These are phyloP conservation scores for Odontophorus gujanensis DNA, from an alignment of 2,113 vertebrate species.

Conservation along the genomic window DNA sequence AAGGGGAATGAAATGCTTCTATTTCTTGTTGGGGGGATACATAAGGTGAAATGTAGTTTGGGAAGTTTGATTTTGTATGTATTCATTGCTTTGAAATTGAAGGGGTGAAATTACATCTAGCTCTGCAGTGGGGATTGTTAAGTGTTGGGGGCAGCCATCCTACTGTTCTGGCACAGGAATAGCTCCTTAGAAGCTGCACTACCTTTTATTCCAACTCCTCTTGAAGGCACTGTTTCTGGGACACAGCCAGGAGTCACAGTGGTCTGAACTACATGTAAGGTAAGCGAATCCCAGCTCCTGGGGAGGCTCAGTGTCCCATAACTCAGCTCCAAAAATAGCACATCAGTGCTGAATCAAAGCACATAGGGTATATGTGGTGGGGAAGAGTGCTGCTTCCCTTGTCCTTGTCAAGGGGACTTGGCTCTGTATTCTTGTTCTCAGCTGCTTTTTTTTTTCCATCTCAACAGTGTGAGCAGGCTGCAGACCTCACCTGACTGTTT, in stretches of 20 bases:
- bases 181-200: not conserved
- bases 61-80: not conserved
- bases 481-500: accelerated
- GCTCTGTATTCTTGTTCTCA: not conserved
- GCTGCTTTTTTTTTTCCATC: not conserved
- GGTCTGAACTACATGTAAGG: not conserved
- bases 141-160: not conserved
- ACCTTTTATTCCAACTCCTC: not conserved
- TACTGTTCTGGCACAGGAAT: not conserved
- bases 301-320: accelerated
- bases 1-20: not conserved
- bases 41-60: not conserved
- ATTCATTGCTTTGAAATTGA: not conserved
- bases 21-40: not conserved
- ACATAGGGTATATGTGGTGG: accelerated
- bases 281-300: not conserved
- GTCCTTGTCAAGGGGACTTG: not conserved
- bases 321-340: not conserved
- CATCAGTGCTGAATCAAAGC: accelerated
- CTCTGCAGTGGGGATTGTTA: not conserved
- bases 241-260: not conserved
- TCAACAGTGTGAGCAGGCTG: accelerated
- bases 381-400: accelerated
- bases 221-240: not conserved
- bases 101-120: too few relatives aligned